Percentiles rank a stretch among this genome's conserved stretches.
These are phyloP conservation scores for Prietella phreatophila DNA, from an alignment of 2,113 vertebrate species.

Conservation along the genomic window DNA sequence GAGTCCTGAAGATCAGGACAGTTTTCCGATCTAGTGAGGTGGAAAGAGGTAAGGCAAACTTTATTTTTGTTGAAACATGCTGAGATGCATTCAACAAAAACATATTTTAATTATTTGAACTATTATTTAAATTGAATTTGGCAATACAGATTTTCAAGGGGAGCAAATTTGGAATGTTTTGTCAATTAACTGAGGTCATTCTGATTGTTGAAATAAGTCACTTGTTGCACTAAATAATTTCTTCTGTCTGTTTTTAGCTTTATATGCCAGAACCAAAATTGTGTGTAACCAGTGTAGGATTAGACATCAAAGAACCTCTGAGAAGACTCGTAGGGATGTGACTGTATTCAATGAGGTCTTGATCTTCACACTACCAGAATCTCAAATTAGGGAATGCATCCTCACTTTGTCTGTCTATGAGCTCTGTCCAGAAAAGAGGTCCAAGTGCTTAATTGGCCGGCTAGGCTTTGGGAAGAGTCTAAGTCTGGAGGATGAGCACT, in stretches of 20 bases:
- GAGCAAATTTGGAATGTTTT: neutral
- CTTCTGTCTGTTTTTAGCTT: constrained; percentile 52
- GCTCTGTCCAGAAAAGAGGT: constrained; percentile 47
- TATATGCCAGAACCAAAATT: constrained; percentile 69
- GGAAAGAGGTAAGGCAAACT: constrained; percentile 51
- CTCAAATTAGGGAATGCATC: constrained; percentile 61
- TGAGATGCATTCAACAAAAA: neutral
- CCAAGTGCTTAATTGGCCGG: constrained; percentile 69
- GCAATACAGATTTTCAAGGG: neutral
- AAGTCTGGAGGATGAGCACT: constrained; percentile 64
- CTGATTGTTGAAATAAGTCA: neutral
- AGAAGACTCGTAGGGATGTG: constrained; percentile 51
- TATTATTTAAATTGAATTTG: neutral
- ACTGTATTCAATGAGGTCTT: constrained; percentile 76
- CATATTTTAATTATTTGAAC: neutral
- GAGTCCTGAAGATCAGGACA: constrained; percentile 71
- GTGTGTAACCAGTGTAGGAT: constrained; percentile 70
- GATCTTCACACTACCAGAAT: constrained; percentile 70
- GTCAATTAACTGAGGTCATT: neutral
- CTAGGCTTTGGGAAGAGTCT: constrained; percentile 65
- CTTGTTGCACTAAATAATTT: neutral
- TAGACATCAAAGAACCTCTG: constrained; percentile 72
- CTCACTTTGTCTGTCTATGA: constrained; percentile 71
- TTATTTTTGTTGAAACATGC: constrained; percentile 2
- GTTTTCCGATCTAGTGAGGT: constrained; percentile 35